phyloP scores from a whole-genome alignment of 2,797 vertebrate genomes.

The Eulemur albifrons region DNA sequence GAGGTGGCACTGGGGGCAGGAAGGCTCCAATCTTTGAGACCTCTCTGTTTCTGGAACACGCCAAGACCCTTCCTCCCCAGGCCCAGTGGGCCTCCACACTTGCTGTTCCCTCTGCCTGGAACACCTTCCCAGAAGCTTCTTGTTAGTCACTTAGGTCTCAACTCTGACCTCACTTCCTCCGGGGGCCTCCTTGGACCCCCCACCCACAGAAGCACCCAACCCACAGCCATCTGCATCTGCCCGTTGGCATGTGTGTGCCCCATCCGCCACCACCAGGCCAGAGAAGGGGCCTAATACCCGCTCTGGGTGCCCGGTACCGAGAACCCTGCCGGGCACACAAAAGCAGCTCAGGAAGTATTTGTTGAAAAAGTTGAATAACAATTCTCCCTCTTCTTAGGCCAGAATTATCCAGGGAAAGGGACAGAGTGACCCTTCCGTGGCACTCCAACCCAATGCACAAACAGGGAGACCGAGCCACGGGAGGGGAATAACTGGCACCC shows the following conservation, averaged over 20 bases:
- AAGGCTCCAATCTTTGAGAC: not conserved
- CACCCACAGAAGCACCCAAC: not conserved
- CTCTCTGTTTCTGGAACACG: fast-evolving
- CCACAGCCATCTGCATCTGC: not conserved
- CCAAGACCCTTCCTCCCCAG: not conserved
- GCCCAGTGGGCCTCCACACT: fast-evolving
- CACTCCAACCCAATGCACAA: not conserved
- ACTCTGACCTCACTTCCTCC: fast-evolving
- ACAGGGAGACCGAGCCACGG: not conserved
- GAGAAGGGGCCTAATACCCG: not conserved
- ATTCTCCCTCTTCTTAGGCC: not conserved
- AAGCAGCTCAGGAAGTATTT: not conserved
- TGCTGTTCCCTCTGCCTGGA: not conserved
- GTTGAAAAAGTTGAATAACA: not conserved
- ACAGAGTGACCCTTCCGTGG: not conserved
- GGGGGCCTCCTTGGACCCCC: not conserved
- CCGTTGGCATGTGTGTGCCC: not conserved
- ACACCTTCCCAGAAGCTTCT: not conserved
- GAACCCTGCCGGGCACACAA: not conserved
- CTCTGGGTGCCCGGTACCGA: not conserved
- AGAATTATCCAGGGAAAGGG: not conserved
- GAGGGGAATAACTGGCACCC: not conserved
- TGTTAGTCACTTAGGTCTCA: too few species aligned
- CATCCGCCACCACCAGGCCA: not conserved
- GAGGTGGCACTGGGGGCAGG: not conserved